Evolutionary conservation across 2,113 vertebrate genomes (phyloP), one percentile per base, ranked within the genome.

Genomic region (Morone chrysops): DNA sequence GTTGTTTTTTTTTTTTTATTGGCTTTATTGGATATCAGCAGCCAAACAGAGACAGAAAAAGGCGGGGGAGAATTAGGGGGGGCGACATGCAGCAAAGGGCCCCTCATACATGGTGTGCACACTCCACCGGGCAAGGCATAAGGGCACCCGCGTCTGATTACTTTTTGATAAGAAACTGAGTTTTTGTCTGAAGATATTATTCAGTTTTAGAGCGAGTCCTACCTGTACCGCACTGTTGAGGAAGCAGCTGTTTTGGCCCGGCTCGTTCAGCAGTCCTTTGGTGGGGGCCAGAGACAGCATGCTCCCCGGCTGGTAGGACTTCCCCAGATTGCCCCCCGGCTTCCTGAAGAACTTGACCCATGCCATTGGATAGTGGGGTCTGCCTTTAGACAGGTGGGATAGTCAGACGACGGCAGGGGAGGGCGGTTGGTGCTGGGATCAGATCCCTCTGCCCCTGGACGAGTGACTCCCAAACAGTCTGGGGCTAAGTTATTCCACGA

Each of bases 141-240:
- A 31, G 31, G 31, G 31, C 31, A 31, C 31, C 31, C 2, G 2
- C 3, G 31, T 31, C 31, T 31, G 2, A 2, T 31, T 31, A 31
- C 31, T 31, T 31, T 31, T 31, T 31, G 31, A 31, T 31, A 31
- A 31, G 31, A 31, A 31, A 31, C 31, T 31, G 31, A 31, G 31
- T 31, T 31, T 31, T 31, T 31, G 31, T 31, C 31, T 31, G 31
- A 31, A 31, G 31, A 31, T 31, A 31, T 31, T 31, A 31, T 4
- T 31, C 31, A 1, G 31, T 31, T 31, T 31, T 31, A 31, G 2
- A 31, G 31, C 31, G 2, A 31, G 31, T 31, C 95, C 93, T 92
- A 99, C 98, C 98, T 99, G 98, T 78, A 99, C 97, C n/a, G 98
- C 98, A 75, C 98, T 99, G 89, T 99, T 99, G 75, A 99, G 97